Conservation (phyloP, 2,888 invertebrate species). For the Ischnura elegans region DNA sequence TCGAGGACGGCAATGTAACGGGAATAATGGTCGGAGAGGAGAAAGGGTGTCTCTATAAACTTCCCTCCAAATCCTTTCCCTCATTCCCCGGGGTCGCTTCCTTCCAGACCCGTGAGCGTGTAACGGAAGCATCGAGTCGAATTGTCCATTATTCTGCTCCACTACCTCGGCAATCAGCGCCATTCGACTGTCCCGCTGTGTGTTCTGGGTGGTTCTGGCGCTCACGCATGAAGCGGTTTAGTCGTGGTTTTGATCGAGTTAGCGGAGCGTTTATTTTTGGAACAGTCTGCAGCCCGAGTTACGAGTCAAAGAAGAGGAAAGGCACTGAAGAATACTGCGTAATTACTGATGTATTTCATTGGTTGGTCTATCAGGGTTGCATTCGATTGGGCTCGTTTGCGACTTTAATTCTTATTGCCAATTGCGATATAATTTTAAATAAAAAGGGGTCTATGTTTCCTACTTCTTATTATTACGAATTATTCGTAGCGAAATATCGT, state of each 20-base stretch:
- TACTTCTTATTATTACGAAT: no score
- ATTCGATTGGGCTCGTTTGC: no score
- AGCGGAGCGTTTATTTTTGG: neutral
- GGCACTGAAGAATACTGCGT: neutral
- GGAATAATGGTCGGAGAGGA: neutral
- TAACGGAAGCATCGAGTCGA: neutral
- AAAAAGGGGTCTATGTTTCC: no score
- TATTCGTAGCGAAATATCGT: no score
- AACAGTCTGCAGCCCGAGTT: neutral
- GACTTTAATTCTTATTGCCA: no score
- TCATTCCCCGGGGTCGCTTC: neutral
- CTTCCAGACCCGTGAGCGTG: neutral
- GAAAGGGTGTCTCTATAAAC: neutral
- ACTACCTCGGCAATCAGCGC: slow-evolving; percentile 25
- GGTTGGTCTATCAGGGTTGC: no score
- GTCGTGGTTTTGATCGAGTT: neutral
- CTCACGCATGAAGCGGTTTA: neutral
- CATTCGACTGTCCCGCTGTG: neutral
- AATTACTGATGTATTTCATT: neutral
- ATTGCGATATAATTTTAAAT: no score
- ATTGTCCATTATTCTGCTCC: slow-evolving; percentile 31
- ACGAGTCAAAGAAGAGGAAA: neutral
- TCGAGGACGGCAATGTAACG: neutral
- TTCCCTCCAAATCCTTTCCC: neutral
- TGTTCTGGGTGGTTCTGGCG: neutral